Evolutionary conservation across 2,888 invertebrate genomes (phyloP).

Genomic region (Agrochola litura): DNA sequence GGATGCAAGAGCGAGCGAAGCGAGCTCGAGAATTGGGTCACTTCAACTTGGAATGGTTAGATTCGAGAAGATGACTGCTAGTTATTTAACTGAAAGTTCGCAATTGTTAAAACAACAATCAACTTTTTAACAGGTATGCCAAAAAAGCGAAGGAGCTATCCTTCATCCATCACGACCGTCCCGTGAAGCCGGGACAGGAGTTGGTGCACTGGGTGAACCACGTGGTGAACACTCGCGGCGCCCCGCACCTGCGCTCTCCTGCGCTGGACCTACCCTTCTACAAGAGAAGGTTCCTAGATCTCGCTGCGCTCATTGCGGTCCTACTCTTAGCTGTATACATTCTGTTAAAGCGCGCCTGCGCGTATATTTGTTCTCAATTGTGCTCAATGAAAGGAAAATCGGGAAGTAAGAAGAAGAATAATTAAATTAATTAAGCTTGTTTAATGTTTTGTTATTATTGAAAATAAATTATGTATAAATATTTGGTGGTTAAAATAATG

Average conservation of each 20-base stretch:
- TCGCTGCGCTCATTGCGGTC: constrained; percentile 37
- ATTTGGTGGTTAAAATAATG: background rate
- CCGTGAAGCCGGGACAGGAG: constrained; percentile 88
- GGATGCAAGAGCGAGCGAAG: background rate
- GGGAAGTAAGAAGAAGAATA: constrained; percentile 33
- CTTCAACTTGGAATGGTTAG: background rate
- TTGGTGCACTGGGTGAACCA: constrained; percentile 92
- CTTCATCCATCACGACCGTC: constrained; percentile 78
- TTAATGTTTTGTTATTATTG: background rate
- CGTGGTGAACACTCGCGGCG: constrained; percentile 89
- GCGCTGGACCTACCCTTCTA: constrained; percentile 65
- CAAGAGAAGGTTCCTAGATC: constrained; percentile 73
- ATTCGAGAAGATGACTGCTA: background rate
- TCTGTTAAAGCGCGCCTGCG: constrained; percentile 27
- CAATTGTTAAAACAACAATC: background rate
- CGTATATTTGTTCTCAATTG: constrained; percentile 24
- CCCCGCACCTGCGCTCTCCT: constrained; percentile 80
- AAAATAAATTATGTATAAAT: constrained; percentile 20
- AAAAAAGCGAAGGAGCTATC: constrained; percentile 65
- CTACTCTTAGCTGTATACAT: constrained; percentile 9
- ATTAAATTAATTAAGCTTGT: constrained; percentile 23
- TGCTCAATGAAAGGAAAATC: constrained; percentile 24
- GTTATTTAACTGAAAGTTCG: background rate
- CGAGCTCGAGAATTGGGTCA: background rate
- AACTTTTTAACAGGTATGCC: constrained; percentile 60